Evolutionary conservation across 2,113 vertebrate species (phyloP).

Genomic region (Chaetodon auriga): DNA sequence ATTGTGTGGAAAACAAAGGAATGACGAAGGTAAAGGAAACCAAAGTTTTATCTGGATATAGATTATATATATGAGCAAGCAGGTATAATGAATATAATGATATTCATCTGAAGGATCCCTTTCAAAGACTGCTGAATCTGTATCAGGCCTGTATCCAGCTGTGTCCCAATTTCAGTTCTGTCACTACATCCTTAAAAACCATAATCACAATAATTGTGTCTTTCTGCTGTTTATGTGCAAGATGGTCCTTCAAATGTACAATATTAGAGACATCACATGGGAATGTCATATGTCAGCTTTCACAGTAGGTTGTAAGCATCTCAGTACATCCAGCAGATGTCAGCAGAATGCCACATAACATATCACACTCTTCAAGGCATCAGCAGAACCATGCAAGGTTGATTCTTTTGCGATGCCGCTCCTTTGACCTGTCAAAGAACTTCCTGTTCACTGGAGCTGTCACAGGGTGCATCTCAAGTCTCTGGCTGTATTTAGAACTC

Average conservation of each 20-base stretch:
- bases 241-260: neutral
- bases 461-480: too few species aligned
- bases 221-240: neutral
- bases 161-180: neutral
- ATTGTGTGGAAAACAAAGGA: neutral
- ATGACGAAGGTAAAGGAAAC: neutral
- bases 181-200: neutral
- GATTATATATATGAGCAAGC: too few species aligned
- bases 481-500: too few species aligned
- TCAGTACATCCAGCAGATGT: constrained; percentile 88
- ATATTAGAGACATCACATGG: neutral
- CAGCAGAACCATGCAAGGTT: neutral
- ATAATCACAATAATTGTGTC: neutral
- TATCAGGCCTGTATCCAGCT: neutral
- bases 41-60: too few species aligned
- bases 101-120: too few species aligned
- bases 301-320: neutral
- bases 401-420: neutral
- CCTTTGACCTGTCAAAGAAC: neutral
- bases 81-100: too few species aligned
- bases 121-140: neutral
- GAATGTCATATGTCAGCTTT: neutral
- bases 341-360: constrained; percentile 55
- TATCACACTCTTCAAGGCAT: neutral
- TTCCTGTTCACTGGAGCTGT: neutral